Percentiles rank a stretch among this genome's conserved stretches.
Conservation (phyloP, 2,113 vertebrate species). For the Sinocyclocheilus anshuiensis region DNA sequence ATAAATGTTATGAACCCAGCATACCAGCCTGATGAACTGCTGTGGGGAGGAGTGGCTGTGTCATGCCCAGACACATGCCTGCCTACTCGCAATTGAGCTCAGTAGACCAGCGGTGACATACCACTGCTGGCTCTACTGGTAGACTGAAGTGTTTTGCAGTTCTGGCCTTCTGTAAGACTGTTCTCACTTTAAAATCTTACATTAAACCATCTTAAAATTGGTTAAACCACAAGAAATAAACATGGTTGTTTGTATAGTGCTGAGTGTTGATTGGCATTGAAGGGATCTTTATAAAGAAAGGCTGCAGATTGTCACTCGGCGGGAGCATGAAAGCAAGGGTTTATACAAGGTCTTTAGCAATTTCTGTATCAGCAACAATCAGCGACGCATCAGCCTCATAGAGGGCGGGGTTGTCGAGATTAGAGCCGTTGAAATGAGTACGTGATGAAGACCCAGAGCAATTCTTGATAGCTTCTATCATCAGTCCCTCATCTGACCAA, state of each 20-base stretch:
- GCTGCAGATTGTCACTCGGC: slow-evolving; percentile 47
- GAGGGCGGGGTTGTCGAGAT: slow-evolving; percentile 48
- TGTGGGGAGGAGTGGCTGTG: slow-evolving; percentile 55
- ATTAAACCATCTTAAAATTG: neutral
- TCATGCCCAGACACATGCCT: slow-evolving; percentile 72
- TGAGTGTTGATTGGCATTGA: neutral
- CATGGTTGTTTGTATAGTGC: slow-evolving; percentile 32
- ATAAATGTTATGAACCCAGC: slow-evolving; percentile 65
- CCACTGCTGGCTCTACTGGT: slow-evolving; percentile 35
- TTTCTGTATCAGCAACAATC: slow-evolving; percentile 56
- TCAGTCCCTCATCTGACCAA: slow-evolving; percentile 73
- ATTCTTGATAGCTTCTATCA: slow-evolving; percentile 71
- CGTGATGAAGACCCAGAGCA: slow-evolving; percentile 70
- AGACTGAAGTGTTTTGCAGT: slow-evolving; percentile 28
- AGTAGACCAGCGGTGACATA: slow-evolving; percentile 50
- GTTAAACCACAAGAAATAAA: slow-evolving; percentile 15
- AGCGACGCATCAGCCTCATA: slow-evolving; percentile 41
- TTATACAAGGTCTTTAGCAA: slow-evolving; percentile 54
- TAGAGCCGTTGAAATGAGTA: slow-evolving; percentile 70
- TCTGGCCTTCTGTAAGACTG: slow-evolving; percentile 48
- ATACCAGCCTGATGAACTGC: slow-evolving; percentile 63
- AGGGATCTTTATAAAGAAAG: slow-evolving; percentile 40
- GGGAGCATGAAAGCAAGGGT: slow-evolving; percentile 48
- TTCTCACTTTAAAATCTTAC: slow-evolving; percentile 3
- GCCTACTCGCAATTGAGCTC: slow-evolving; percentile 52